These are phyloP conservation scores for silkworm (Bombyx mori) DNA, from an alignment of 1,140 invertebrate genomes.

Conservation along the genomic window DNA sequence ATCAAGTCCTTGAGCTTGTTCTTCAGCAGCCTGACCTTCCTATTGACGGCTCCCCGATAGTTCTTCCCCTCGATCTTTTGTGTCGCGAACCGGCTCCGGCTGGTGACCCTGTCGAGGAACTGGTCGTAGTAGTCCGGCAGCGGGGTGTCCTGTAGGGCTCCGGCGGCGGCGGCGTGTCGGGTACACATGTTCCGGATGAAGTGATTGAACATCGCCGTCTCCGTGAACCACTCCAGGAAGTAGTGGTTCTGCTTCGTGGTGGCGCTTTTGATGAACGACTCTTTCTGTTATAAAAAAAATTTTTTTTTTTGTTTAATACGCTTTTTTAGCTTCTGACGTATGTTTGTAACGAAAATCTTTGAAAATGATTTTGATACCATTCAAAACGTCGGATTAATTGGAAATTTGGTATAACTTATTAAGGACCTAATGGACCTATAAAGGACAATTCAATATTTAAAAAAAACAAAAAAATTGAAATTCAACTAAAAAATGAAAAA, in stretches of 20 bases:
- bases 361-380: no score
- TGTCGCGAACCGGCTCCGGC: slow-evolving; percentile 22
- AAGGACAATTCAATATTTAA: no score
- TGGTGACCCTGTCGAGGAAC: slow-evolving; percentile 54
- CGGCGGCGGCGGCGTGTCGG: slow-evolving; percentile 3
- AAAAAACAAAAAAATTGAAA: no score
- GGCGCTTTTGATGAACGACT: slow-evolving; percentile 73
- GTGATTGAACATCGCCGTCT: slow-evolving; percentile 83
- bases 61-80: slow-evolving; percentile 31
- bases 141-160: slow-evolving; percentile 39
- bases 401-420: no score
- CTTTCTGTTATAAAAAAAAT: slow-evolving; percentile 68
- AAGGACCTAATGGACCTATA: no score
- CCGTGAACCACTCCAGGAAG: slow-evolving; percentile 87
- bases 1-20: slow-evolving; percentile 63
- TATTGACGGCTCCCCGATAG: slow-evolving; percentile 59
- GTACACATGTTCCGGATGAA: slow-evolving; percentile 56
- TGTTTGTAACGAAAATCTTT: no score
- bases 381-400: no score
- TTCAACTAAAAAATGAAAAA: no score
- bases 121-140: slow-evolving; percentile 57
- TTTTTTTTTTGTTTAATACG: no score
- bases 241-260: slow-evolving; percentile 76
- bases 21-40: slow-evolving; percentile 58
- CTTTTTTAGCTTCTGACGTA: no score